Percentiles rank a stretch among this genome's conserved stretches.
phyloP scores from a whole-genome alignment of 2,113 vertebrate genomes.

The Recurvirostra avosetta region DNA sequence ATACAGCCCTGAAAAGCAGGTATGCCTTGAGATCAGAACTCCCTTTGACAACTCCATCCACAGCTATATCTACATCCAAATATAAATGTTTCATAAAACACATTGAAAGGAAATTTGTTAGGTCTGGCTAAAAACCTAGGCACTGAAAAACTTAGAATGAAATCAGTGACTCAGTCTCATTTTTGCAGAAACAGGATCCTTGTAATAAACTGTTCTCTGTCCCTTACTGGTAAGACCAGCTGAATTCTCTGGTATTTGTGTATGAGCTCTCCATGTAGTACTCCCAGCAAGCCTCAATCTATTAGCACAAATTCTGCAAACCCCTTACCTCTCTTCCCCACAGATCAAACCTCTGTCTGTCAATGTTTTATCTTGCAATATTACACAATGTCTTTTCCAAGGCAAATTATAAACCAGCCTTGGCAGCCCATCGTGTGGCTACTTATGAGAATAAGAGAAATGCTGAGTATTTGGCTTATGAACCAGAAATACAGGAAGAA shows the following conservation, averaged over 20 bases:
- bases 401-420: constrained; percentile 34
- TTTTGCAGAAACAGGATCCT: not conserved
- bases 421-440: not conserved
- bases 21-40: not conserved
- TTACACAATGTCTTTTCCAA: not conserved
- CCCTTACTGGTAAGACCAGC: not conserved
- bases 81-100: not conserved
- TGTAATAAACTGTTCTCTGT: not conserved
- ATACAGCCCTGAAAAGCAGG: not conserved
- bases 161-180: not conserved
- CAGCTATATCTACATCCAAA: not conserved
- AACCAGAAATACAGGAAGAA: constrained; percentile 44
- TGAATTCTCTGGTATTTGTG: not conserved
- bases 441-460: not conserved
- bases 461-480: constrained; percentile 13
- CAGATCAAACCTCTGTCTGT: not conserved
- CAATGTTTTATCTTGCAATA: not conserved
- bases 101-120: not conserved
- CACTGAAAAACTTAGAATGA: not conserved
- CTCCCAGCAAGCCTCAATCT: not conserved
- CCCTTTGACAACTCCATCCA: not conserved
- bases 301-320: not conserved
- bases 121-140: not conserved
- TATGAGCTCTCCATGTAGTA: not conserved
- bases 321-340: not conserved